Percentiles rank a stretch among this genome's conserved stretches.
phyloP scores from a whole-genome alignment of 2,888 invertebrate genomes.

The Spisula solida region DNA sequence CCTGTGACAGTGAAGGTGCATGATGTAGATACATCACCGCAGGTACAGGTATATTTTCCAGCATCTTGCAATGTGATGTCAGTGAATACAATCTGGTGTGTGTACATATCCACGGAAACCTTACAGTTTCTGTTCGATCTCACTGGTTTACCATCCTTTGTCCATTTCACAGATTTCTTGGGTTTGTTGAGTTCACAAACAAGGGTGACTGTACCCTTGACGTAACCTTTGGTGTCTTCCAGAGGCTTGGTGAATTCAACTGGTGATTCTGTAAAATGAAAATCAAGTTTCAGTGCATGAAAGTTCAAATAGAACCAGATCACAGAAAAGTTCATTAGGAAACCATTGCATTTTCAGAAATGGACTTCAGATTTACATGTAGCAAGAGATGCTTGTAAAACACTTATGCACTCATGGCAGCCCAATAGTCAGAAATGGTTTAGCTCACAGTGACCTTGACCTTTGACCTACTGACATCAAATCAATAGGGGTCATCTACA shows the following conservation, averaged over 20 bases:
- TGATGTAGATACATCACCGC: slow-evolving; percentile 81
- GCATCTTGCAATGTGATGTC: slow-evolving; percentile 81
- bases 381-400: too few species aligned
- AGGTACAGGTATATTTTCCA: slow-evolving; percentile 82
- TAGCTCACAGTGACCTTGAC: too few species aligned
- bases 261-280: slow-evolving; percentile 59
- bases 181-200: slow-evolving; percentile 97
- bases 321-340: too few species aligned
- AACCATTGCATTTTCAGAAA: too few species aligned
- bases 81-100: slow-evolving; percentile 81
- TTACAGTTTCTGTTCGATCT: slow-evolving; percentile 94
- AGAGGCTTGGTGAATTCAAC: slow-evolving; percentile 67
- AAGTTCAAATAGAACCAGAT: too few species aligned
- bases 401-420: too few species aligned
- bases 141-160: slow-evolving; percentile 92
- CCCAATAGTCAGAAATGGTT: too few species aligned
- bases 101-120: slow-evolving; percentile 92
- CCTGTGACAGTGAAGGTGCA: slow-evolving; percentile 84
- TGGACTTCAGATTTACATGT: too few species aligned
- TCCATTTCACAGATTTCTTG: slow-evolving; percentile 97
- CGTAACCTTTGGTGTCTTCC: slow-evolving; percentile 70
- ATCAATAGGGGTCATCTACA: too few species aligned
- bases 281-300: too few species aligned
- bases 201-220: slow-evolving; percentile 90
- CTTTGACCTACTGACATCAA: too few species aligned